Conservation (phyloP, 2,888 invertebrate genomes). For the Germaria angustata region DNA sequence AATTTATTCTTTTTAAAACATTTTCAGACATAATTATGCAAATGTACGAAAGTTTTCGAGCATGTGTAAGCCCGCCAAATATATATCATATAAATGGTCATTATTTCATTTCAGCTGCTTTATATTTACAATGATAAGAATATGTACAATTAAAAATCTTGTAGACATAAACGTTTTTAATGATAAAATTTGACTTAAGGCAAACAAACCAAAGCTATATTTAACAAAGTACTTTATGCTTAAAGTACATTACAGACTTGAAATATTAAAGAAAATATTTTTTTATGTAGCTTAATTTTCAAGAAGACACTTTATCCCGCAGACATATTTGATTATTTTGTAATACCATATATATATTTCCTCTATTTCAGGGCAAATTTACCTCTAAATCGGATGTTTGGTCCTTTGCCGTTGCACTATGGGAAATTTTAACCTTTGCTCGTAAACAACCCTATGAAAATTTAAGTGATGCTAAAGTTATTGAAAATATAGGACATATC, state of each 20-base stretch:
- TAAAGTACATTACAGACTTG: conserved; percentile 24
- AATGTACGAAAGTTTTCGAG: neutral
- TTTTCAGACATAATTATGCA: neutral
- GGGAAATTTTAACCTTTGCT: conserved; percentile 92
- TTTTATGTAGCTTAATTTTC: too few species aligned
- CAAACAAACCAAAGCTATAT: conserved; percentile 22
- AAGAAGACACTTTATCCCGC: too few species aligned
- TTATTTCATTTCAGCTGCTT: conserved; percentile 44
- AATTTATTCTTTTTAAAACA: conserved; percentile 58
- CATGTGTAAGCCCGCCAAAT: neutral
- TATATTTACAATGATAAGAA: conserved; percentile 9
- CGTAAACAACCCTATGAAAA: conserved; percentile 90
- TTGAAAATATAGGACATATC: conserved; percentile 90
- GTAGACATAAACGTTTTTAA: conserved; percentile 41
- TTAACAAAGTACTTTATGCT: conserved; percentile 31
- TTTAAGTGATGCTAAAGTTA: conserved; percentile 88
- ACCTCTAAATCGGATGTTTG: conserved; percentile 92
- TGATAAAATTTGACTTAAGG: conserved; percentile 41
- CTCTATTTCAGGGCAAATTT: conserved; percentile 85
- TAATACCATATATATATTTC: conserved; percentile 13
- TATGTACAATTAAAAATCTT: neutral
- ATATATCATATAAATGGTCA: conserved; percentile 38
- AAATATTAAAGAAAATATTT: neutral
- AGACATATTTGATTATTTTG: neutral
- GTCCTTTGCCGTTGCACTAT: conserved; percentile 92